These are phyloP conservation scores for Sarcophaga bullata DNA, from an alignment of 1,140 invertebrate genomes.

Conservation along the genomic window DNA sequence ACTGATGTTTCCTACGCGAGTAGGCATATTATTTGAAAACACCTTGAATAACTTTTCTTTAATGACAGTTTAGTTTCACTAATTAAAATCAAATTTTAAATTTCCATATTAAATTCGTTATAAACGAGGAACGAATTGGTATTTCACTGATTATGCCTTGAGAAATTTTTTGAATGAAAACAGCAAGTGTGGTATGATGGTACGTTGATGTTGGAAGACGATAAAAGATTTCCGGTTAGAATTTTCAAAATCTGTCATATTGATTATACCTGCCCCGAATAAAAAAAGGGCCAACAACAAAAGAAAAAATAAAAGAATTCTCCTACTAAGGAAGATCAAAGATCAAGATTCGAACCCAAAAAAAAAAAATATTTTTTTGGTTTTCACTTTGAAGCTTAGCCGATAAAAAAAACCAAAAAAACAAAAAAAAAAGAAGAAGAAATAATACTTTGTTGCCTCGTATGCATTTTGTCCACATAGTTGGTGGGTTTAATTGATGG, in stretches of 20 bases:
- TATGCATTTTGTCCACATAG: not conserved
- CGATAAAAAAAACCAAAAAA: not conserved
- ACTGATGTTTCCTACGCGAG: too few relatives aligned
- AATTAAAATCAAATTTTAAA: too few relatives aligned
- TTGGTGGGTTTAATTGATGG: constrained; percentile 24
- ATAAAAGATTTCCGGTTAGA: constrained; percentile 24
- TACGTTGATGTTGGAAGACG: not conserved
- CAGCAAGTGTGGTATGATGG: not conserved
- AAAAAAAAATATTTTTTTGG: not conserved
- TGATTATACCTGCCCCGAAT: not conserved
- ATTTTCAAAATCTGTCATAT: constrained; percentile 7
- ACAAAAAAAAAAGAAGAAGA: too few relatives aligned
- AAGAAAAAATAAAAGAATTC: not conserved
- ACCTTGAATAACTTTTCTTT: too few relatives aligned
- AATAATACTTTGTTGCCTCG: not conserved
- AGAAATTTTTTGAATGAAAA: not conserved
- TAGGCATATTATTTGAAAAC: too few relatives aligned
- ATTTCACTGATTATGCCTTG: too few relatives aligned
- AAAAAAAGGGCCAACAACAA: not conserved
- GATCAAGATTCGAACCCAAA: not conserved
- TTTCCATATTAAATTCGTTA: too few relatives aligned
- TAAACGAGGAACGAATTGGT: too few relatives aligned
- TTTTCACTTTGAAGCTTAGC: not conserved
- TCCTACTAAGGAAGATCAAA: not conserved
- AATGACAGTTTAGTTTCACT: too few relatives aligned